Evolutionary conservation across 2,797 vertebrate species (phyloP), one percentile per base, ranked within the genome.

Genomic region (Ctenopoma kingsleyae): DNA sequence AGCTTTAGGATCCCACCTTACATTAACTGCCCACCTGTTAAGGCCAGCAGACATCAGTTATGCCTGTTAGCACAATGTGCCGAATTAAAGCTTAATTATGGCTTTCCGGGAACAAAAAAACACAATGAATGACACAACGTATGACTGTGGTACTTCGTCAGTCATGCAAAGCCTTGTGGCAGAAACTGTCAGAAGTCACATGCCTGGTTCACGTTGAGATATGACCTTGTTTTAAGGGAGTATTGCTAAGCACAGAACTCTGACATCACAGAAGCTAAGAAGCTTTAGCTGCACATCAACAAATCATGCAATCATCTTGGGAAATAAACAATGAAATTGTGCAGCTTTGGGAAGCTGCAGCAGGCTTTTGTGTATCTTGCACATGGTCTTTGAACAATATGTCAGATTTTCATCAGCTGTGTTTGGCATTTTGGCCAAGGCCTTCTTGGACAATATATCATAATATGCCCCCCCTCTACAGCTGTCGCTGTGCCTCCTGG

Each of bases 21-120:
- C 79, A 74, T 78, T 71, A 87, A 85, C 74, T 78, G 51, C 67
- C 74, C 71, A 88, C 85, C 80, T 88, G 87, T 76, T 58, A 67
- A 52, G 55, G 74, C 38, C 63, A 23, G 44, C 5, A 19, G 49
- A 76, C 66, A 38, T 67, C 36, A 60, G 68, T 35, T 50, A 46
- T 46, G 35, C 44, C 75, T 70, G 81, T 85, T 80, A 86, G 67
- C 68, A 67, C 78, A 52, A 58, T 16, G 68, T 68, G 35, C 40
- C 52, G 49, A 81, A 68, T 80, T 65, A 74, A 66, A 82, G 62
- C 49, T 79, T 54, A 23, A 64, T 82, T 81, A 59, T 6, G 64
- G 68, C 49, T 64, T 67, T 69, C 20, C 49, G 53, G 65, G 66
- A 72, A 61, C 49, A 13, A n/a, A n/a, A n/a, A n/a, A n/a, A n/a